Percentiles rank a stretch among this genome's conserved stretches.
Conservation (phyloP, 2,797 vertebrate genomes). For the Rhynchotus rufescens region DNA sequence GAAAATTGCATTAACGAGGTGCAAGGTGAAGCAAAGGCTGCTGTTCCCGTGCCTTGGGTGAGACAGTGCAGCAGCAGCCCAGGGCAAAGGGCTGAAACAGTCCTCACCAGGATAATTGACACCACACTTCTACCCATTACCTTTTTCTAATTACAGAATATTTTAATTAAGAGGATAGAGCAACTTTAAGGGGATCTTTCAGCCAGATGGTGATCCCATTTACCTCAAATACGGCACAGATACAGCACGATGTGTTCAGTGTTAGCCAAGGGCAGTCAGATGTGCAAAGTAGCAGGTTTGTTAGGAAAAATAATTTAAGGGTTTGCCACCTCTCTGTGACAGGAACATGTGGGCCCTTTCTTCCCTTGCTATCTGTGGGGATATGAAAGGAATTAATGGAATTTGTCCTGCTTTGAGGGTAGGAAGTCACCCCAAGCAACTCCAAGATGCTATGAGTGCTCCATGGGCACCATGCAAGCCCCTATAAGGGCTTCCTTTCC, state of each 20-base stretch:
- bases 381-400: neutral
- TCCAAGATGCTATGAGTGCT: neutral
- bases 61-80: slow-evolving; percentile 6
- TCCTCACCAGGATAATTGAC: slow-evolving; percentile 65
- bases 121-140: slow-evolving; percentile 52
- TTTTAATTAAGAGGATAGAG: slow-evolving; percentile 73
- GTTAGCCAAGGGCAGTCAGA: slow-evolving; percentile 30
- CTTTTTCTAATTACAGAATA: slow-evolving; percentile 76
- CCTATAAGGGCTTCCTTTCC: neutral
- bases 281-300: slow-evolving; percentile 26
- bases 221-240: slow-evolving; percentile 63
- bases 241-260: slow-evolving; percentile 45
- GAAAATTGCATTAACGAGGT: neutral
- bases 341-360: neutral
- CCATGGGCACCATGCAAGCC: neutral
- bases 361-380: neutral
- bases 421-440: neutral
- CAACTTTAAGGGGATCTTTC: slow-evolving; percentile 63
- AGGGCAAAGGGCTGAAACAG: neutral
- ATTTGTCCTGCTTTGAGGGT: neutral
- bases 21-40: neutral
- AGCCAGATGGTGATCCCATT: slow-evolving; percentile 79
- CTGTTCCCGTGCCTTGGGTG: neutral
- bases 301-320: slow-evolving; percentile 23
- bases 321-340: neutral